Base-by-base conservation (phyloP, 1,140 invertebrate species). In the Drosophila pseudoobscura region DNA sequence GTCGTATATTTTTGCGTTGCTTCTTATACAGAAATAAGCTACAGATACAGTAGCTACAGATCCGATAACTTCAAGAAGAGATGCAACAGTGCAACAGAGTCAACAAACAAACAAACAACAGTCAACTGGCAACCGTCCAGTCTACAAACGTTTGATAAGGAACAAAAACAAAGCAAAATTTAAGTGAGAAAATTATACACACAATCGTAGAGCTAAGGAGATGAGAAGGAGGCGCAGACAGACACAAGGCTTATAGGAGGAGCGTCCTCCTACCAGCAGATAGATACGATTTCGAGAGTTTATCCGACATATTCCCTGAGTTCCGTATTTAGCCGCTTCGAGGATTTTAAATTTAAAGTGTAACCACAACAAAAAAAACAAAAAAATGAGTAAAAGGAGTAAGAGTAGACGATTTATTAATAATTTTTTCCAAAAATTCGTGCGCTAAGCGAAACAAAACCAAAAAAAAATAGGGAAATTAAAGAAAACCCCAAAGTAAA, bases 91-190 rank as follows among this genome's bases (percentile, higher is more conserved):
- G 61, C 61, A 55, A 61, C 73, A 47, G 79, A 26, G 24, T 5
- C 4, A 26, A 20, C n/a, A 55, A 35, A 24, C 26, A 35, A 46
- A 59, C 66, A 76, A 75, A 70, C 78, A 56, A 78, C 74, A 75
- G 74, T 71, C 68, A 80, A 87, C 82, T 87, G 83, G 83, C 83
- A 63, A 87, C 83, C 83, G 83, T 87, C 83, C 83, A 87, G 83
- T 87, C 83, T 87, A 87, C 83, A 87, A 88, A 75, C 62, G 60
- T 84, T 84, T 85, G 76, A 73, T 80, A 85, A 79, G 46, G 65
- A 70, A 77, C 47, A 55, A 49, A 65, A 59, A 52, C 20, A 66
- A 44, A 11, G 46, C 56, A 45, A 60, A 57, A 57, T 43, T 51
- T 44, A 78, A 59, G 59, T 57, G 20, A 11, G 61, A 56, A 78